These are phyloP conservation scores for Labeo calbasu DNA, from an alignment of 2,797 vertebrate genomes.

Conservation along the genomic window DNA sequence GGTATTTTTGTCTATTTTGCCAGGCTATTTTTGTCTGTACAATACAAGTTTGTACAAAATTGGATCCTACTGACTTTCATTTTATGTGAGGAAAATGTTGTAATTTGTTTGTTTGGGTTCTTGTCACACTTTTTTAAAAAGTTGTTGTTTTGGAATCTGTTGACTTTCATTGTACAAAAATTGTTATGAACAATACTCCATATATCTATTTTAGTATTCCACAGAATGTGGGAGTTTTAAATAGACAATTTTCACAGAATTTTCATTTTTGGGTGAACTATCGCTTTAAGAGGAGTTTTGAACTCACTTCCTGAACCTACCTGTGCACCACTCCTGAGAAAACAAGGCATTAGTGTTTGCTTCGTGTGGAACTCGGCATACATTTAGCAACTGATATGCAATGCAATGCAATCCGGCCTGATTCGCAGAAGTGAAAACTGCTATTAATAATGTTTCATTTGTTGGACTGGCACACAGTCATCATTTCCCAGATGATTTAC, in stretches of 20 bases:
- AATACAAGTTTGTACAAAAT: neutral
- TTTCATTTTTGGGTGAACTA: neutral
- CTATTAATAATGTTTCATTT: constrained; percentile 32
- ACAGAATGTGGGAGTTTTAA: neutral
- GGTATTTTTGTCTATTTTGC: no score
- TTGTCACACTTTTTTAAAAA: neutral
- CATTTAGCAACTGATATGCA: neutral
- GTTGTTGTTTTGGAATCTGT: neutral
- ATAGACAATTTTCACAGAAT: neutral
- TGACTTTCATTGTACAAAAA: neutral
- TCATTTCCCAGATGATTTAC: constrained; percentile 28
- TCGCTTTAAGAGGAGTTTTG: neutral
- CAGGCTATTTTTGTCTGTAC: no score
- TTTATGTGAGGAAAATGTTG: neutral
- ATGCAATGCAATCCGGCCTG: neutral
- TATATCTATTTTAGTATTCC: neutral
- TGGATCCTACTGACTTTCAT: neutral
- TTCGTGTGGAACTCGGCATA: neutral
- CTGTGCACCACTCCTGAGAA: neutral
- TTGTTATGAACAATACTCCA: neutral
- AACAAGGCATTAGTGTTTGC: neutral
- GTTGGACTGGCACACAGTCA: constrained; percentile 20
- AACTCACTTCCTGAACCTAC: neutral
- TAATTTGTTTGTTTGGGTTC: no score
- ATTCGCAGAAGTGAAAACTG: constrained; percentile 1